phyloP scores from a whole-genome alignment of 2,888 invertebrate species.

The Eupithecia insigniata region DNA sequence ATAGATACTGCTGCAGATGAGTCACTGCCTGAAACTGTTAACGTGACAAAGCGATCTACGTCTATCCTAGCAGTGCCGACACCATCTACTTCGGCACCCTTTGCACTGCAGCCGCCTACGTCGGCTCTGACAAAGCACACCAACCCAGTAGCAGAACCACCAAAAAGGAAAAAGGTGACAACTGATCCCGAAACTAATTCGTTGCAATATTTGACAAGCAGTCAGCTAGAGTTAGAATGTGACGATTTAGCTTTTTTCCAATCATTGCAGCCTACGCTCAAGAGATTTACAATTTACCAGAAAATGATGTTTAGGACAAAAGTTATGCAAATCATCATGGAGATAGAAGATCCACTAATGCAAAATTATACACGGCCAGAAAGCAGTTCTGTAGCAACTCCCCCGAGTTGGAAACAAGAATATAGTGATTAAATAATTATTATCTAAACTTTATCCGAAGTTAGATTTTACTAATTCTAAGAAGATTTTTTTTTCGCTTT shows the following conservation, averaged over 20 bases:
- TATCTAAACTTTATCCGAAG: too few species aligned
- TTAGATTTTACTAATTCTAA: too few species aligned
- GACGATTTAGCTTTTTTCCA: constrained; percentile 17
- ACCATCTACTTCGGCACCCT: too few species aligned
- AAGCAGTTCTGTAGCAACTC: neutral
- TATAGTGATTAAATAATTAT: neutral
- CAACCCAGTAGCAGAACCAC: neutral
- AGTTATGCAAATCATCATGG: constrained; percentile 9
- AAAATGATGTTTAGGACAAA: constrained; percentile 16
- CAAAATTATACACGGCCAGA: neutral
- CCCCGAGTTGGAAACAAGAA: neutral
- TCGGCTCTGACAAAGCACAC: neutral
- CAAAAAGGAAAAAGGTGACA: neutral
- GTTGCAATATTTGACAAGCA: neutral
- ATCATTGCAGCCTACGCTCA: constrained; percentile 13
- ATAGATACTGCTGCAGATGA: neutral
- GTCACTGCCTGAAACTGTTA: neutral
- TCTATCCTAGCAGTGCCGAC: neutral
- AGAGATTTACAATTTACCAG: constrained; percentile 9
- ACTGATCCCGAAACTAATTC: neutral
- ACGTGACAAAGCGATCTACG: neutral
- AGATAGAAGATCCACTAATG: neutral
- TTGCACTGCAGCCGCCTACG: neutral
- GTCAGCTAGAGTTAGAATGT: neutral
- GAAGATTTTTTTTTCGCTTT: too few species aligned